Conservation (phyloP, 1,140 invertebrate genomes). For the Ceratosolen solmsi region DNA sequence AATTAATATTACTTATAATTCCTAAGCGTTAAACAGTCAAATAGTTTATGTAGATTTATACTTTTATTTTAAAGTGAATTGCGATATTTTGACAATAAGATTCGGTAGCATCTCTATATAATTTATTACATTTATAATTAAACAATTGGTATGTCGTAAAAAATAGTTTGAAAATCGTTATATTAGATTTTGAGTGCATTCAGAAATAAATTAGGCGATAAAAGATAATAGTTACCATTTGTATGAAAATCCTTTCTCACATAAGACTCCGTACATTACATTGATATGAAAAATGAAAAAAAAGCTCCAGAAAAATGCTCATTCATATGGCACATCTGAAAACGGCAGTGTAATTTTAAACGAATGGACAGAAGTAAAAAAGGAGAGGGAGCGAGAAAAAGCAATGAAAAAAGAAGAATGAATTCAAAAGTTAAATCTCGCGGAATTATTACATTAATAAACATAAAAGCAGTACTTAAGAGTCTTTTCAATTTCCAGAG, state of each 20-base stretch:
- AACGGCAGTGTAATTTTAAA: slow-evolving; percentile 20
- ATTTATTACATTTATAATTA: background rate
- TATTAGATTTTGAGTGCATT: slow-evolving; percentile 1
- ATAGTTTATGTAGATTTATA: too few relatives aligned
- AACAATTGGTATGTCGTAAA: background rate
- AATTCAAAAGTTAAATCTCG: slow-evolving; percentile 34
- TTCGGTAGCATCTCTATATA: background rate
- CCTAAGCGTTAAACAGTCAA: too few relatives aligned
- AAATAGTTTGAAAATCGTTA: background rate
- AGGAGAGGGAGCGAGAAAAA: background rate
- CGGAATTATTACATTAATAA: slow-evolving; percentile 45
- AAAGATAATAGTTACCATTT: slow-evolving; percentile 29
- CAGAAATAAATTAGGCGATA: slow-evolving; percentile 43
- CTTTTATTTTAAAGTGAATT: too few relatives aligned
- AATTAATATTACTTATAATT: too few relatives aligned
- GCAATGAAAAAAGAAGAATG: background rate
- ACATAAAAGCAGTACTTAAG: slow-evolving; percentile 34
- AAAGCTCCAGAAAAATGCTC: background rate
- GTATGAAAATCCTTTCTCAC: slow-evolving; percentile 27
- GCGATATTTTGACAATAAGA: background rate
- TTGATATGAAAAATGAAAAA: slow-evolving; percentile 27
- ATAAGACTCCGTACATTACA: slow-evolving; percentile 34
- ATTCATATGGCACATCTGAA: background rate
- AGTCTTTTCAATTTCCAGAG: slow-evolving; percentile 40
- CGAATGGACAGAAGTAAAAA: slow-evolving; percentile 11